Conservation (phyloP, 2,888 invertebrate species). For the Zaprionus obscuricornis region DNA sequence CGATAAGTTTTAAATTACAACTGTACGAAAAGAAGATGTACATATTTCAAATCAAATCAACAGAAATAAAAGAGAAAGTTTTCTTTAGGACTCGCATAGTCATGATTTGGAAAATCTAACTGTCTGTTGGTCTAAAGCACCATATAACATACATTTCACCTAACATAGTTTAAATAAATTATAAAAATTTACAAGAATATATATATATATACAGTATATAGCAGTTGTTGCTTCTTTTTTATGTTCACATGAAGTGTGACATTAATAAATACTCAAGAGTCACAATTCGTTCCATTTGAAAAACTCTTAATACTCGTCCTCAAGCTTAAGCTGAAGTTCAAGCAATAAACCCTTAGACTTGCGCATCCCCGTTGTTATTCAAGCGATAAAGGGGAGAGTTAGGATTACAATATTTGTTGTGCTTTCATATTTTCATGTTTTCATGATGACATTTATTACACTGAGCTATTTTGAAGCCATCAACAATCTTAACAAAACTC, state of each 20-base stretch:
- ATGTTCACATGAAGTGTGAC: slow-evolving; percentile 26
- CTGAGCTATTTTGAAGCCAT: slow-evolving; percentile 44
- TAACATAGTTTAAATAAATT: not conserved
- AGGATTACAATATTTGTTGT: slow-evolving; percentile 58
- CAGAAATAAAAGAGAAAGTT: no score
- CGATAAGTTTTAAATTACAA: no score
- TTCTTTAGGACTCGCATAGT: no score
- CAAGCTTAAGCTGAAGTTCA: slow-evolving; percentile 23
- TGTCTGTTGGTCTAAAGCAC: no score
- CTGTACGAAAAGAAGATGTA: no score
- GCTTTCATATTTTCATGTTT: slow-evolving; percentile 63
- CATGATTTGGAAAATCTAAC: no score
- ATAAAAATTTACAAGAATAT: slow-evolving; percentile 6
- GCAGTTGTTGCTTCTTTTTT: slow-evolving; percentile 19
- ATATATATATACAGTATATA: not conserved
- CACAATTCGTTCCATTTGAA: slow-evolving; percentile 43
- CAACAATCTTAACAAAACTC: slow-evolving; percentile 34
- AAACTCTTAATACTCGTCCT: slow-evolving; percentile 7
- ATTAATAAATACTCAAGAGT: slow-evolving; percentile 44
- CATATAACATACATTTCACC: not conserved
- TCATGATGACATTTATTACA: slow-evolving; percentile 67
- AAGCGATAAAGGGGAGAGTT: slow-evolving; percentile 60
- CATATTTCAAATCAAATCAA: no score
- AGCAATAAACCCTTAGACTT: slow-evolving; percentile 14
- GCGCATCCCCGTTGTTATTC: slow-evolving; percentile 12